phyloP scores from a whole-genome alignment of 2,797 vertebrate genomes.

The Sebastes jordani region DNA sequence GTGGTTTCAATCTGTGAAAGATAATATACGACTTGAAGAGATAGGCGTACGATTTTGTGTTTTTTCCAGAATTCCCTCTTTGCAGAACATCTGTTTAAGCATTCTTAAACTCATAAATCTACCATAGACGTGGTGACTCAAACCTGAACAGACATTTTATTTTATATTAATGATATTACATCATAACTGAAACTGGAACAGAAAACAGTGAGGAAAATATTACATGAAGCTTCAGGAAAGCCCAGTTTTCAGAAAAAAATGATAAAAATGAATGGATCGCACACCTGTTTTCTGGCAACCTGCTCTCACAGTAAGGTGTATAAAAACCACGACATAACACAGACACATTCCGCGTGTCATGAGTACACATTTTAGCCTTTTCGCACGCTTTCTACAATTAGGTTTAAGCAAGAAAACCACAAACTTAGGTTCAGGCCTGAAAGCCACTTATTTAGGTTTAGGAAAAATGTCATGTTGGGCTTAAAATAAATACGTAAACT shows the following conservation, averaged over 20 bases:
- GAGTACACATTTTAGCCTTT: too few relatives aligned
- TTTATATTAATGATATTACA: neutral
- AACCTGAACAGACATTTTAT: constrained; percentile 19
- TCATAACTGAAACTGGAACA: constrained; percentile 2
- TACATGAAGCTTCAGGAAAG: neutral
- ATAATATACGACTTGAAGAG: constrained; percentile 32
- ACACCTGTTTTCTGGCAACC: neutral
- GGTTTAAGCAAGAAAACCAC: too few relatives aligned
- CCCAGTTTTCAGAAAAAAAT: neutral
- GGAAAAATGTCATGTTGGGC: too few relatives aligned
- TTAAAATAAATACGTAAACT: too few relatives aligned
- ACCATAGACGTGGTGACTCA: neutral
- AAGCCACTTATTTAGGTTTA: too few relatives aligned
- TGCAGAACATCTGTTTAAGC: constrained; percentile 56
- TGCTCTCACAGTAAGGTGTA: rapidly evolving
- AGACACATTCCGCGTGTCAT: too few relatives aligned
- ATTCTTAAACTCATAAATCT: constrained; percentile 37
- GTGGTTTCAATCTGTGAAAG: constrained; percentile 13
- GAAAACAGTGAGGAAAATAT: constrained; percentile 1
- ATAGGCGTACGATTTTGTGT: neutral
- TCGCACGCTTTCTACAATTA: too few relatives aligned
- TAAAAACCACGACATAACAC: too few relatives aligned
- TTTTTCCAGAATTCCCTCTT: neutral
- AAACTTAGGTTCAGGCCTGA: rapidly evolving
- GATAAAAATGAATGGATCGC: neutral